Evolutionary conservation across 2,113 vertebrate genomes (phyloP).

Genomic region (Cercopithecus mona): DNA sequence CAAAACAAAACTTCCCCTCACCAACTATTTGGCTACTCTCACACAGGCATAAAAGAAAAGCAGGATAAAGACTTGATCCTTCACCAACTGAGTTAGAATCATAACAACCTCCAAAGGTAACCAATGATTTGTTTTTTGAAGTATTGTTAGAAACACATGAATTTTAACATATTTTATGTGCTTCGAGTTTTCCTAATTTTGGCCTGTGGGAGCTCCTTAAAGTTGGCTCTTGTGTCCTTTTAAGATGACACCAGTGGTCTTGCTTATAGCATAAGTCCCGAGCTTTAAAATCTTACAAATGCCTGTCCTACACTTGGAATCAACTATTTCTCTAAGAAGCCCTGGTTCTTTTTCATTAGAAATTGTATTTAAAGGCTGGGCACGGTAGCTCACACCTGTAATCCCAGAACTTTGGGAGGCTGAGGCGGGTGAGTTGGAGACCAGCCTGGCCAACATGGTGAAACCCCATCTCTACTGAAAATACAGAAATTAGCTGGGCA

Average conservation of each 20-base stretch:
- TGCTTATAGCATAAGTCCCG: neutral
- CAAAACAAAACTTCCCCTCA: neutral
- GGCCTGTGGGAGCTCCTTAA: neutral
- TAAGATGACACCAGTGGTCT: neutral
- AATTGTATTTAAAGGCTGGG: too few species aligned
- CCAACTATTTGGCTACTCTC: neutral
- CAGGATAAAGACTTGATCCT: neutral
- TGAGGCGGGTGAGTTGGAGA: too few species aligned
- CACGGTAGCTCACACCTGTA: too few species aligned
- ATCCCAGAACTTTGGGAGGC: too few species aligned
- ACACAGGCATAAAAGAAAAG: neutral
- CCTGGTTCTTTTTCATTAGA: neutral
- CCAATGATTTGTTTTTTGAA: neutral
- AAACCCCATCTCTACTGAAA: too few species aligned
- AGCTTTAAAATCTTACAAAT: neutral
- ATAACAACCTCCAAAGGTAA: neutral
- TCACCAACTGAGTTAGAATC: neutral
- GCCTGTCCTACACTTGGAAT: neutral
- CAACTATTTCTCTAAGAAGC: neutral
- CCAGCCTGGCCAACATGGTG: too few species aligned
- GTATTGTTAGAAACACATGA: neutral
- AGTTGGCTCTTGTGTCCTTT: neutral
- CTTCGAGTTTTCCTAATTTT: neutral
- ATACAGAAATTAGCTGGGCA: too few species aligned
- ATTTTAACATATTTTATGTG: neutral